Base-by-base conservation (phyloP, 1,140 invertebrate genomes). In the Centruroides sculpturatus region DNA sequence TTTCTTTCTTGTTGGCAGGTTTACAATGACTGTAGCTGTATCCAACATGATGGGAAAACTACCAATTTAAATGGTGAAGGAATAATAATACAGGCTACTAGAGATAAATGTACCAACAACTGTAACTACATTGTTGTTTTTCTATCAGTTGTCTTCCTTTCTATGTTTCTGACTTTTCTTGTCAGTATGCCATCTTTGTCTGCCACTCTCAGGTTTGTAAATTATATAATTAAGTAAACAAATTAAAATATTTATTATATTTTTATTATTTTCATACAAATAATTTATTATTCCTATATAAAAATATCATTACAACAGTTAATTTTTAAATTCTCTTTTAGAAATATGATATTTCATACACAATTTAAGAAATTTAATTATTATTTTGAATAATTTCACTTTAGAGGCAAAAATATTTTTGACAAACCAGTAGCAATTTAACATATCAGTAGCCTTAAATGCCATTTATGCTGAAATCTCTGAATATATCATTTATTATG, bases 151-250 rank as follows among this genome's bases (percentile, higher is more conserved):
- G 77, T 84, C 12, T 86, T 87, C 68, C 71, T 84, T 6, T 76
- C 83, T 35, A 86, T 88, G 79, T 77, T 86, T 36, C 82, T 86
- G 68, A 86, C 85, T 0, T 88, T 89, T 69, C 70, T 87, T 1
- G 81, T 82, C 59, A 85, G 84, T 8, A 87, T 88, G 80, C 86
- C 86, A 0, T 83, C 85, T 0, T 72, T 88, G 0, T 83, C 85
- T 0, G 83, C 84, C 3, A 87, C 85, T 0, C 73, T 90, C 3
- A 80, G 85, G 84, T 85, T 69, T 73, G 59, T 62, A 55, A 13
- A 35, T 35, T 11, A 50, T 46, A 13, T 34, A 34, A 23, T 53
- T 53, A 53, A 23, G 5, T 23, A 36, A 53, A 6, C 3, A 34
- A 8, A 5, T 53, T 5, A 3, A 53, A 53, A 23, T 53, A 53